Conservation (phyloP, 92 coral and sea anemone genomes). For the Bergia puertoricense region DNA sequence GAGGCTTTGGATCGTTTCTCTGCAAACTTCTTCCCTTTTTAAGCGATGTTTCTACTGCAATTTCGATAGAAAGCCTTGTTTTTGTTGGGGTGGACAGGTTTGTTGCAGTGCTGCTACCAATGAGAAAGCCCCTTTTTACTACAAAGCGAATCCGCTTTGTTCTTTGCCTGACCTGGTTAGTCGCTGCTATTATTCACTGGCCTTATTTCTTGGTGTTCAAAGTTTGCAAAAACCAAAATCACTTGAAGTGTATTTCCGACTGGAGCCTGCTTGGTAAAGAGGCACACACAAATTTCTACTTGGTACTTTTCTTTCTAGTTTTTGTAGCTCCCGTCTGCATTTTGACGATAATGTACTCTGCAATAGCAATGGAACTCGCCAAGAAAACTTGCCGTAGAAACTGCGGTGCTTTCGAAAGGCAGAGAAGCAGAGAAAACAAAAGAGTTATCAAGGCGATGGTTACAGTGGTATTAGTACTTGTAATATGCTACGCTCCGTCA, state of each 20-base stretch:
- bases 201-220: neutral
- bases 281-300: neutral
- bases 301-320: neutral
- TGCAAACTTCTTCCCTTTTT: slow-evolving; percentile 5
- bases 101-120: neutral
- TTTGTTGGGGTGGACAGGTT: slow-evolving; percentile 1
- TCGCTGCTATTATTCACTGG: neutral
- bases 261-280: neutral
- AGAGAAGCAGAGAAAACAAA: neutral
- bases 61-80: neutral
- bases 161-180: neutral
- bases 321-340: neutral
- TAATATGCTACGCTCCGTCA: neutral
- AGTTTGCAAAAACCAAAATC: neutral
- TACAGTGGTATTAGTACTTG: neutral
- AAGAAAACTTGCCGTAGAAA: neutral
- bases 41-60: neutral
- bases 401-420: slow-evolving; percentile 2
- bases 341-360: slow-evolving; percentile 7
- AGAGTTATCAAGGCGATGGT: slow-evolving; percentile 10
- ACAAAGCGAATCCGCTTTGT: neutral
- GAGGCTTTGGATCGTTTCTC: neutral
- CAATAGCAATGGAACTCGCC: neutral
- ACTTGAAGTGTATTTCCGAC: neutral
- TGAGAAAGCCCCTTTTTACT: slow-evolving; percentile 8